Evolutionary conservation across 2,888 invertebrate species (phyloP), one percentile per base, ranked within the genome.

Genomic region (Busseola fusca): DNA sequence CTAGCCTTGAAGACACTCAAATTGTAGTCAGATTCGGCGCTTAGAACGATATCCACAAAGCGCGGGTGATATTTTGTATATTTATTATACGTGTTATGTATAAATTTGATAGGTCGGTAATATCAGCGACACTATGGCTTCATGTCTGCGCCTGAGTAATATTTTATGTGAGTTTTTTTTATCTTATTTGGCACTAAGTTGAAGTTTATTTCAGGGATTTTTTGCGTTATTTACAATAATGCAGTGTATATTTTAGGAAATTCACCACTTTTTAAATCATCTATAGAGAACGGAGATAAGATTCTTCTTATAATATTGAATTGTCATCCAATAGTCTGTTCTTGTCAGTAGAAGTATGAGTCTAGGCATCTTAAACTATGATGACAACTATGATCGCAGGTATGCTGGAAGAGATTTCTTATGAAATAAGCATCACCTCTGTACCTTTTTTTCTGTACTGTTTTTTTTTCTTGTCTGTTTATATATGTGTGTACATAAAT

Each of bases 11-110:
- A n/a, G n/a, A n/a, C n/a, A n/a, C n/a, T n/a, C n/a, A n/a, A n/a
- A n/a, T n/a, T n/a, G n/a, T n/a, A n/a, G n/a, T n/a, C n/a, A n/a
- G 78, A 81, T 59, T 72, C 42, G 6, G 5, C 52, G 56, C 4
- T 59, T 45, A 45, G 56, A 60, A 59, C 34, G 21, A 40, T 57
- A 62, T 73, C 52, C 59, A 62, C 30, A 58, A 60, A 64, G 57
- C 69, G 52, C 57, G 69, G 59, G 18, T 27, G 18, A 40, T 62
- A 54, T 64, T 42, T 16, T 58, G 30, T 63, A 52, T 76, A 30
- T 40, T 52, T 30, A 18, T 37, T 21, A 45, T 56, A 14, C 0
- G 16, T 30, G 30, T 34, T 40, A 34, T 40, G 34, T 48, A 34
- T 4, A 16, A 50, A 56, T 45, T n/a, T 52, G 3, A 48, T 62